Evolutionary conservation across 1,140 invertebrate species (phyloP), one percentile per base, ranked within the genome.

Genomic region (Megalonaias nervosa): DNA sequence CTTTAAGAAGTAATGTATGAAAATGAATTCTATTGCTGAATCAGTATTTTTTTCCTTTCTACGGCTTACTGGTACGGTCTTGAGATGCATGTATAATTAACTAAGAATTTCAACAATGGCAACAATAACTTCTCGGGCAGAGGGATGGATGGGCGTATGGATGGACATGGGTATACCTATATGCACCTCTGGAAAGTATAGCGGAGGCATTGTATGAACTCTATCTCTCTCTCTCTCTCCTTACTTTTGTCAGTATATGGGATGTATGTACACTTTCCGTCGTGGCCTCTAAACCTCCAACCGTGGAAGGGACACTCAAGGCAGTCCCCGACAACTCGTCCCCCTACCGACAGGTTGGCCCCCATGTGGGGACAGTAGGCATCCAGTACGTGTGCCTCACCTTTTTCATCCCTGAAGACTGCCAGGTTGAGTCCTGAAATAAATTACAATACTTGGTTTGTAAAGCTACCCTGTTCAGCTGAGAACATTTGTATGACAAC

Each of bases 341-440:
- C 96, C 1, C 95, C 95, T 16, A 94, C 92, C 0, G 92, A 95
- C 85, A 97, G 92, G 88, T 97, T 96, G 0, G 96, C 96, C 0
- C 97, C 97, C 83, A 97, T 91, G 90, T 97, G 96, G 0, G 96
- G 96, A 87, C 96, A 98, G 87, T 96, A 97, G 0, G 96, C 96
- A 88, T 97, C 94, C 31, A 97, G 87, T 6, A 95, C 92, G 71
- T 94, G 93, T 0, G 93, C 93, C n/a, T 92, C 86, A 0, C 94
- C 93, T 68, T 87, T 81, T 75, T 93, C 91, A 48, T 86, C 89
- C 61, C 94, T 92, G 87, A 95, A 97, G 0, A 97, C 93, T 9
- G 94, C 95, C 68, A 97, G 93, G 81, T 96, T 94, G 85, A 95
- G 92, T 59, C 95, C 94, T 95, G 88, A 83, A 82, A 74, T 65